Base-by-base conservation (phyloP, 1,140 invertebrate genomes). In the Philopotamus ludificatus region DNA sequence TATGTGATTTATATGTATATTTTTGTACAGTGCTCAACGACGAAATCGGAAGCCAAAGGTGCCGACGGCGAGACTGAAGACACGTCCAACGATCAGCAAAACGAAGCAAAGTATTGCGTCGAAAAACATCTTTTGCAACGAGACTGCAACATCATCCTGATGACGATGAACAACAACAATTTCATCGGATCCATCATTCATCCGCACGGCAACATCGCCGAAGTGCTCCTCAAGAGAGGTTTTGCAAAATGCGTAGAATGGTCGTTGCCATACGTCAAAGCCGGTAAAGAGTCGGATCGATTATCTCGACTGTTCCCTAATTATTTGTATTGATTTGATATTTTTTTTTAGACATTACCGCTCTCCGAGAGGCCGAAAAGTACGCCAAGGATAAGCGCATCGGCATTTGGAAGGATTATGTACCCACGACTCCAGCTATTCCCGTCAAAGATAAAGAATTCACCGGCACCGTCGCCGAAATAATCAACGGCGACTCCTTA, bases 221-320 rank as follows among this genome's bases (percentile, higher is more conserved):
- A 98, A 75, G 83, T 89, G 44, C 79, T 99, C 41, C 75, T 99
- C 51, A 86, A 77, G 50, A 91, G 97, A 80, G 97, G 97, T 20
- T 94, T 97, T 73, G 97, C 95, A 0, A 89, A 88, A 74, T 98
- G 95, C 74, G 93, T 98, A n/a, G 96, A 99, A 75, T 98, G 95
- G 95, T 96, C 93, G 7, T 91, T 99, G 77, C 90, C 87, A 22
- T 88, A 91, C 34, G 92, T 95, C 72, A 91, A 91, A 74, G 81
- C 85, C 50, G 87, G 84, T 84, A 65, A 39, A n/a, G n/a, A n/a
- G n/a, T n/a, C n/a, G n/a, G n/a, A 26, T 22, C 23, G 3, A 20
- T 2, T 41, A 47, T 7, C 15, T 20, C 4, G 18, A 26, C 15
- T 23, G 28, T 4, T 2, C 18, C 2, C 16, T 4, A 21, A 15